phyloP scores from a whole-genome alignment of 2,888 invertebrate species.

The Luffia ferchaultella region DNA sequence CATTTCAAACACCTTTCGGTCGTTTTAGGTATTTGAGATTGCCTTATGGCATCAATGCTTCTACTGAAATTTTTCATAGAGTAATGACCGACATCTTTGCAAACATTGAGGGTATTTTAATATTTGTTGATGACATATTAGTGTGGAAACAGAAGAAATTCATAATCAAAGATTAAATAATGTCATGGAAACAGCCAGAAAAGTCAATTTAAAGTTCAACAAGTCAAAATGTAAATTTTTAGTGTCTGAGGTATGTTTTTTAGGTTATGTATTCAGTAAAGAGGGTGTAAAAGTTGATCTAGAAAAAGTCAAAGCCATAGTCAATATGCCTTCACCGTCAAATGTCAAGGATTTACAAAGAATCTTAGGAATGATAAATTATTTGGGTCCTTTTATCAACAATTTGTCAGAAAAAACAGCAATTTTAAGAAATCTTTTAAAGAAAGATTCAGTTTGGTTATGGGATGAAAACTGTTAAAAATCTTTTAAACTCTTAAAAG shows the following conservation, averaged over 20 bases:
- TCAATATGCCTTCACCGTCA: background rate
- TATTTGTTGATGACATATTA: slow-evolving; percentile 13
- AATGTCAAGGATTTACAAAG: slow-evolving; percentile 1
- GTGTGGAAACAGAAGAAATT: slow-evolving; percentile 5
- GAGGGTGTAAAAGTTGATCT: slow-evolving; percentile 8
- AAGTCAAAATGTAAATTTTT: slow-evolving; percentile 11
- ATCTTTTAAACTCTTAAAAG: slow-evolving; percentile 9
- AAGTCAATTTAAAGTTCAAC: slow-evolving; percentile 13
- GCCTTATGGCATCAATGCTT: slow-evolving; percentile 16
- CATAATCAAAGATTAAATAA: slow-evolving; percentile 9
- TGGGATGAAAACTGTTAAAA: slow-evolving; percentile 19
- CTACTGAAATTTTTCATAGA: slow-evolving; percentile 15
- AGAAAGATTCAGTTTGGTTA: slow-evolving; percentile 17
- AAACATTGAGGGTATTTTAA: slow-evolving; percentile 10
- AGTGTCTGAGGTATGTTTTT: slow-evolving; percentile 3
- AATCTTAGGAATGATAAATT: slow-evolving; percentile 2
- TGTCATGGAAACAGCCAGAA: slow-evolving; percentile 7
- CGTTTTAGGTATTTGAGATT: slow-evolving; percentile 7
- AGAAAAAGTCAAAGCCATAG: slow-evolving; percentile 9
- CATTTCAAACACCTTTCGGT: slow-evolving; percentile 2
- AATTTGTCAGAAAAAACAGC: slow-evolving; percentile 11
- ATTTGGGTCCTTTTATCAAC: slow-evolving; percentile 11
- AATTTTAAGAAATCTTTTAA: slow-evolving; percentile 14
- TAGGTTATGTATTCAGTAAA: slow-evolving; percentile 1
- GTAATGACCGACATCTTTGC: slow-evolving; percentile 10